These are phyloP conservation scores for Falco novaeseelandiae DNA, from an alignment of 2,797 vertebrate species.

Conservation along the genomic window DNA sequence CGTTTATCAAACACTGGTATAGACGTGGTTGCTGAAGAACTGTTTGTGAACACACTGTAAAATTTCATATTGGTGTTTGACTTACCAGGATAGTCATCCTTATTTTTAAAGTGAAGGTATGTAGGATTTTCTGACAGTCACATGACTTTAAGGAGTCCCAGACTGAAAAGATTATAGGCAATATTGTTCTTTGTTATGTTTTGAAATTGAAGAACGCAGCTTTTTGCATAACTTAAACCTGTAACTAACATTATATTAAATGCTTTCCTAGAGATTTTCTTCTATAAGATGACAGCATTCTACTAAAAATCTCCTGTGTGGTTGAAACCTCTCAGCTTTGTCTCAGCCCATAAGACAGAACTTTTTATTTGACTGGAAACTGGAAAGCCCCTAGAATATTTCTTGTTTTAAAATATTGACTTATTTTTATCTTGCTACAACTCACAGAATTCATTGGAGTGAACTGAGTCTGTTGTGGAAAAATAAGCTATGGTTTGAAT, in stretches of 20 bases:
- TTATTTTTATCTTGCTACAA: not conserved
- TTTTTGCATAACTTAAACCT: not conserved
- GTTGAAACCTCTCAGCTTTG: not conserved
- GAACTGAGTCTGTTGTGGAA: not conserved
- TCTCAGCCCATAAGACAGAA: not conserved
- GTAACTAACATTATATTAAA: not conserved
- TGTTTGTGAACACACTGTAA: not conserved
- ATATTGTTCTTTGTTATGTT: not conserved
- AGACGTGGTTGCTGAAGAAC: not conserved
- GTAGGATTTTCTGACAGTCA: not conserved
- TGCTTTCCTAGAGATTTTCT: not conserved
- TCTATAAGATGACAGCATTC: not conserved
- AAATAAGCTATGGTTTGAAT: not conserved
- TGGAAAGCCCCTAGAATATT: not conserved
- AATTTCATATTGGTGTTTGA: not conserved
- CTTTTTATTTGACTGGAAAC: not conserved
- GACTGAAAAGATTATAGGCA: not conserved
- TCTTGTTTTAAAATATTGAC: not conserved
- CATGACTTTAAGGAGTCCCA: not conserved
- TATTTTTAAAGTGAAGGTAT: not conserved
- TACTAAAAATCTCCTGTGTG: not conserved
- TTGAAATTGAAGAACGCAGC: not conserved
- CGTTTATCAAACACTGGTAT: not conserved
- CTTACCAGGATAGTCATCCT: not conserved
- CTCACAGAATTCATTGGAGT: not conserved